These are phyloP conservation scores for Sesia bembeciformis DNA, from an alignment of 2,888 invertebrate species.

Conservation along the genomic window DNA sequence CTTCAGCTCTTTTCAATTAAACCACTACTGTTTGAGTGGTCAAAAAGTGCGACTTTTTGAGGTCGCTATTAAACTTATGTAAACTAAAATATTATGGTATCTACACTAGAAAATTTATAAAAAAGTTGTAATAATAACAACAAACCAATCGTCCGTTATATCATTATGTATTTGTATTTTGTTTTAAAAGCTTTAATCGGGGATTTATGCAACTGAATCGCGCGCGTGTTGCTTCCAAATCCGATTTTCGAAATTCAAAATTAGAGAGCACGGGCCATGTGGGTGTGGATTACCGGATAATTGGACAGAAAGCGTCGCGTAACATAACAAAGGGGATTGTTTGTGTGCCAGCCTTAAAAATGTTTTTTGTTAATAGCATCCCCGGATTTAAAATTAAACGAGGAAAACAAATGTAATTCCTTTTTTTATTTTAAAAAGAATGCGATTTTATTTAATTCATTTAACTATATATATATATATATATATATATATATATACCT, in stretches of 20 bases:
- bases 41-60: too few relatives aligned
- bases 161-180: neutral
- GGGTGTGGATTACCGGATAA: constrained; percentile 39
- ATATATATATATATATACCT: too few relatives aligned
- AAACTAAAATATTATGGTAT: too few relatives aligned
- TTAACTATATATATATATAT: too few relatives aligned
- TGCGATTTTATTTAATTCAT: too few relatives aligned
- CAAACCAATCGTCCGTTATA: too few relatives aligned
- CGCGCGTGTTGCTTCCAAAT: constrained; percentile 16
- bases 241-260: constrained; percentile 21
- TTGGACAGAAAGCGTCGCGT: constrained; percentile 22
- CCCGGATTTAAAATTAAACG: neutral
- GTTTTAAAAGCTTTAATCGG: neutral
- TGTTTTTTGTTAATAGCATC: neutral
- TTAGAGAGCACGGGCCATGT: constrained; percentile 27
- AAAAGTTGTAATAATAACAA: too few relatives aligned
- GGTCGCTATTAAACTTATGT: too few relatives aligned
- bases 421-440: neutral
- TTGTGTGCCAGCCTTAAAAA: constrained; percentile 9
- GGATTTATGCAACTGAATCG: neutral
- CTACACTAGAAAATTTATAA: too few relatives aligned
- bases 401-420: neutral
- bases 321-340: constrained; percentile 23
- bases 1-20: too few relatives aligned
- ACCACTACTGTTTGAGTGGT: too few relatives aligned